Conservation (phyloP, 35 echinoderm and acorn worm species). For the Apostichopus japonicus region DNA sequence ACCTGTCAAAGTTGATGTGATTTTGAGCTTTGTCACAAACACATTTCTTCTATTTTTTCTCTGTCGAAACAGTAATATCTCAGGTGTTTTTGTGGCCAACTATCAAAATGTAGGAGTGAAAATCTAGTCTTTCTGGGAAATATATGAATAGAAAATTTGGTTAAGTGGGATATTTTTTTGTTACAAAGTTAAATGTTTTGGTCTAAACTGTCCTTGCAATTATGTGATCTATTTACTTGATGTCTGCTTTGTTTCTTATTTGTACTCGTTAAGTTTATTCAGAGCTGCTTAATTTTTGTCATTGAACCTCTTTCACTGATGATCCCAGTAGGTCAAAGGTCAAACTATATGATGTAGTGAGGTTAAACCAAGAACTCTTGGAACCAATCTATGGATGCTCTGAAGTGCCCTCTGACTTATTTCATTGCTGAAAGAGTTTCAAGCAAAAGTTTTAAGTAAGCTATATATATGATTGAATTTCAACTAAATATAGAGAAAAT, state of each 20-base stretch:
- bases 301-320: constrained; percentile 20
- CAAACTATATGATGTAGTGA: constrained; percentile 33
- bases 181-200: too few species aligned
- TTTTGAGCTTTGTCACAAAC: too few species aligned
- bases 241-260: not conserved
- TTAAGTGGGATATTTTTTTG: too few species aligned
- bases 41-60: not conserved
- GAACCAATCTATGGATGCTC: constrained; percentile 19
- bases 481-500: too few species aligned
- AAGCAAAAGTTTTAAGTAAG: not conserved
- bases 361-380: constrained; percentile 38
- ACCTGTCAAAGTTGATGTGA: too few species aligned
- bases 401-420: constrained; percentile 16
- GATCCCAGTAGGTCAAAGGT: constrained; percentile 19
- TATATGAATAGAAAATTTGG: not conserved
- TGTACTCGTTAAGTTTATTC: not conserved
- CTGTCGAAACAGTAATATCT: not conserved
- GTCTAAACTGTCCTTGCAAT: too few species aligned
- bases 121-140: not conserved
- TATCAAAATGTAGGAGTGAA: not conserved
- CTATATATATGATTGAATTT: not conserved
- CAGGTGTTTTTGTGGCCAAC: constrained; percentile 14
- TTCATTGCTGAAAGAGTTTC: constrained; percentile 27
- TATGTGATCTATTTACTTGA: not conserved
- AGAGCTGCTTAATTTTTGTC: not conserved